These are phyloP conservation scores for Spisula solida DNA, from an alignment of 2,888 invertebrate species.

Conservation along the genomic window DNA sequence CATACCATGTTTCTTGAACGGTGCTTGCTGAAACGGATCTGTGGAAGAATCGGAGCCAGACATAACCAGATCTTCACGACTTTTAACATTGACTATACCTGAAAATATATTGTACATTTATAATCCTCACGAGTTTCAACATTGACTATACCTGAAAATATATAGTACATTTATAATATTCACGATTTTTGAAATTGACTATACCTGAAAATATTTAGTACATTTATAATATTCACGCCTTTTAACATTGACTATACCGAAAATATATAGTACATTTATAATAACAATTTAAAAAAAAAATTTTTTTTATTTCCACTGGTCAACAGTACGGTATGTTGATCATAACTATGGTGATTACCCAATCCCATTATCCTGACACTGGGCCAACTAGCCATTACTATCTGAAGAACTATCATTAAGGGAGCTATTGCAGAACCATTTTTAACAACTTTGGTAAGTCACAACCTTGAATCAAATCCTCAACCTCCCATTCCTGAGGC, in stretches of 20 bases:
- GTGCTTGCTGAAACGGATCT: constrained; percentile 93
- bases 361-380: too few relatives aligned
- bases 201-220: constrained; percentile 88
- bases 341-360: too few relatives aligned
- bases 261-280: constrained; percentile 32
- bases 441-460: too few relatives aligned
- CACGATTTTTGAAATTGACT: constrained; percentile 92
- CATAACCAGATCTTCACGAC: constrained; percentile 91
- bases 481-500: too few relatives aligned
- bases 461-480: too few relatives aligned
- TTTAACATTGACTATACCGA: constrained; percentile 91
- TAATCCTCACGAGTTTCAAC: constrained; percentile 91
- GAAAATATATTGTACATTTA: constrained; percentile 41
- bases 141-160: constrained; percentile 90
- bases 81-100: constrained; percentile 92
- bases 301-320: too few relatives aligned
- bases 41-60: constrained; percentile 88
- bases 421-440: too few relatives aligned
- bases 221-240: constrained; percentile 90
- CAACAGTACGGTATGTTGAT: too few relatives aligned
- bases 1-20: constrained; percentile 90
- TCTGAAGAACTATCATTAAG: too few relatives aligned
- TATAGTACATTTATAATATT: constrained; percentile 87
- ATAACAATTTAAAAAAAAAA: too few relatives aligned
- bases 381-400: too few relatives aligned